Base-by-base conservation (phyloP, 2,888 invertebrate genomes). In the Luperina nickerlii region DNA sequence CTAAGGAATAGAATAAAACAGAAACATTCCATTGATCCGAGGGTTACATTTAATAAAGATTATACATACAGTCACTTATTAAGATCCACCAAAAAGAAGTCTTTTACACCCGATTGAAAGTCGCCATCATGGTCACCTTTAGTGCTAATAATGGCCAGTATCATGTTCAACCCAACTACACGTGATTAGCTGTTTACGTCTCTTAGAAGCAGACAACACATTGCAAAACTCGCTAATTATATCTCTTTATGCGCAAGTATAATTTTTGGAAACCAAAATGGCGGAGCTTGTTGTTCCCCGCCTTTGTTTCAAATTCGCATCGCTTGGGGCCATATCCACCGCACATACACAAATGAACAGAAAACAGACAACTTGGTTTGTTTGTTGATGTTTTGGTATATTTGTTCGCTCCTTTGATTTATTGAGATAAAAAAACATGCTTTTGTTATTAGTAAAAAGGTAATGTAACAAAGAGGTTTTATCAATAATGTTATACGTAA, bases 271-370 rank as follows among this genome's bases (percentile, higher is more conserved):
- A 74, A 81, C 68, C 77, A 79, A 87, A 69, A 87, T 78, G 68
- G 71, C 72, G 66, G 70, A 42, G 32, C 60, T 13, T 13, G 54
- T 13, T 27, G 32, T 27, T 20, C 63, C 13, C 32, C 13, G 70
- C 74, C 78, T 88, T 87, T 88, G 89, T 88, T 83, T 67, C 20
- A 67, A 32, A 88, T 87, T 88, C 68, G 79, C 18, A 68, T 8
- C 79, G 87, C 84, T 82, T 65, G 82, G 72, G 79, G 86, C 87
- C 78, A 74, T 65, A 74, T n/a, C 54, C 51, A 68, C 71, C 18
- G 48, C 78, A 70, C 66, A 78, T 51, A 71, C 63, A 68, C 60
- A 77, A 77, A 77, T 71, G 42, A 63, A 45, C 42, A 70, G 60
- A 76, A 57, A 74, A 65, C 51, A 32, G 13, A 38, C 27, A 54